These are phyloP conservation scores for Halcyon chelicuti DNA, from an alignment of 2,797 vertebrate genomes.

Conservation along the genomic window DNA sequence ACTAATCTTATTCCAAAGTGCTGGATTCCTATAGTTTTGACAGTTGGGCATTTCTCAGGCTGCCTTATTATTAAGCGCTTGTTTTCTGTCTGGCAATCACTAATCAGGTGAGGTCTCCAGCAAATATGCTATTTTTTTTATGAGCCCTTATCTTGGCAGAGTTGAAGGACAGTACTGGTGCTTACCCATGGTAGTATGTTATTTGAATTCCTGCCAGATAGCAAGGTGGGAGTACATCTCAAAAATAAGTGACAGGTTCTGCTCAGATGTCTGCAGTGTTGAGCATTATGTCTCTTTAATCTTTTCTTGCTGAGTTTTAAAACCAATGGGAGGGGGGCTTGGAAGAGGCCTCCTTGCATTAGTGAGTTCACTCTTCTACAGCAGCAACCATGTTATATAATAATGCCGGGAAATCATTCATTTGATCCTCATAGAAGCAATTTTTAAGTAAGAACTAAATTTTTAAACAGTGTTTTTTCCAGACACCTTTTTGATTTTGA, in stretches of 20 bases:
- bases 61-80: conserved; percentile 86
- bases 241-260: conserved; percentile 40
- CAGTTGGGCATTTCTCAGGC: conserved; percentile 80
- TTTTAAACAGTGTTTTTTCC: not conserved
- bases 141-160: conserved; percentile 41
- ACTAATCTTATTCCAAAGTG: conserved; percentile 83
- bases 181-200: not conserved
- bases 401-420: not conserved
- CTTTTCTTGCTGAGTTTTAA: conserved; percentile 35
- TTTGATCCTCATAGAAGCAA: not conserved
- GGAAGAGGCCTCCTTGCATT: not conserved
- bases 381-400: not conserved
- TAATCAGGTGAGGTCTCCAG: conserved; percentile 70
- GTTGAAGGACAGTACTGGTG: conserved; percentile 4
- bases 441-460: not conserved
- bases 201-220: conserved; percentile 26
- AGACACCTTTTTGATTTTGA: not conserved
- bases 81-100: conserved; percentile 71
- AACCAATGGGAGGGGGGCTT: not conserved
- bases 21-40: conserved; percentile 80
- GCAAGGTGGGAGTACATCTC: conserved; percentile 39
- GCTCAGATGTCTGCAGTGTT: conserved; percentile 31
- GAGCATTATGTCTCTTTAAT: conserved; percentile 39
- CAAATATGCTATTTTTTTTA: conserved; percentile 45
- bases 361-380: not conserved